Conservation (phyloP, 2,797 vertebrate species). For the Triplophysa bombifrons region DNA sequence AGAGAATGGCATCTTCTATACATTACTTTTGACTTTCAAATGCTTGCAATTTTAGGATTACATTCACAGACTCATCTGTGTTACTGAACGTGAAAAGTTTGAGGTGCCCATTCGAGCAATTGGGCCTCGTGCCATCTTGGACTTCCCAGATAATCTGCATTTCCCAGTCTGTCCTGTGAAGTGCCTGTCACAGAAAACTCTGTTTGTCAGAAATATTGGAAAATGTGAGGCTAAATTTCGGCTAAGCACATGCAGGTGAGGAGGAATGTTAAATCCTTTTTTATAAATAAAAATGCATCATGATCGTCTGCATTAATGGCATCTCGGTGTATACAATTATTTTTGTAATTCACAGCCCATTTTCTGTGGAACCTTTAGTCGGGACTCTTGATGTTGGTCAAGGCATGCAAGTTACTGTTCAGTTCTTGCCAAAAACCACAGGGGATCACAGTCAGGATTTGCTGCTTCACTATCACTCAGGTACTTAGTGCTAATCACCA, state of each 20-base stretch:
- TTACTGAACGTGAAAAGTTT: slow-evolving; percentile 88
- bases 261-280: not conserved
- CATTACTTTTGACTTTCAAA: not conserved
- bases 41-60: slow-evolving; percentile 80
- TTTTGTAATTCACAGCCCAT: slow-evolving; percentile 76
- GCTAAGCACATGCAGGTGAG: slow-evolving; percentile 78
- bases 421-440: slow-evolving; percentile 76
- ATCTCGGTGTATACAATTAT: not conserved
- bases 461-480: slow-evolving; percentile 81
- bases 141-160: slow-evolving; percentile 83
- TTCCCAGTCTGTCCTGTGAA: slow-evolving; percentile 85
- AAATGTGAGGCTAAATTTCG: slow-evolving; percentile 79
- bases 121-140: slow-evolving; percentile 85
- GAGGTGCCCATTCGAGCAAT: slow-evolving; percentile 83
- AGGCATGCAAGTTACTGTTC: slow-evolving; percentile 79
- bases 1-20: not conserved
- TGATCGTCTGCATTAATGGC: not conserved
- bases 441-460: slow-evolving; percentile 76
- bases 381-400: slow-evolving; percentile 79
- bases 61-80: slow-evolving; percentile 77
- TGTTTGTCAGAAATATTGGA: slow-evolving; percentile 84
- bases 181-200: slow-evolving; percentile 78
- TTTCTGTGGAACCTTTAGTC: slow-evolving; percentile 75
- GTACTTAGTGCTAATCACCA: slow-evolving; percentile 63
- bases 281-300: no score